Evolutionary conservation across 2,797 vertebrate genomes (phyloP), one percentile per base, ranked within the genome.

Genomic region (Oceanodroma leucorhoa): DNA sequence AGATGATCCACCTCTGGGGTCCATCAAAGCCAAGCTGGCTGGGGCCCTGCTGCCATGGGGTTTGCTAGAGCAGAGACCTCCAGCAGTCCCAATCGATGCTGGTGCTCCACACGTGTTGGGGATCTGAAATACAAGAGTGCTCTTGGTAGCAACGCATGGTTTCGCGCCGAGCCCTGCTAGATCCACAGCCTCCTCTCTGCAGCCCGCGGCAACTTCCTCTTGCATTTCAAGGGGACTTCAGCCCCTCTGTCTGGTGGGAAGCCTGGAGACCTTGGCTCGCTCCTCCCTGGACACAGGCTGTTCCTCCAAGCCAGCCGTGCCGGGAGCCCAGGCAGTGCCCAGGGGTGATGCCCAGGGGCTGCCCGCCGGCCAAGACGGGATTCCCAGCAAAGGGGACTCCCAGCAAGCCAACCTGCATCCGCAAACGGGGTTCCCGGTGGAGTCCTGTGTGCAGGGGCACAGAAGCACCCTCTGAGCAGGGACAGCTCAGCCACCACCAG

Each of bases 361-460:
- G 43, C 30, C 67, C 0, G 0, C 32, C 2, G 0, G 24, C 18
- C 54, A 36, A 32, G 62, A 23, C 2, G 17, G 58, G 34, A 80
- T 93, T 86, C 64, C 83, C 2, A 2, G 12, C 48, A 73, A 85
- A 48, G 1, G 2, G 14, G 1, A 34, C 2, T 9, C 58, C 41
- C 78, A 81, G 57, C 29, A 61, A 88, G 24, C 55, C 65, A 81
- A 43, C 19, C 81, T 87, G 57, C 41, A 57, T 19, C 48, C 2
- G 2, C 80, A 81, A 5, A 67, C 0, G 0, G 57, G 6, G 3
- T 30, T 79, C 73, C 61, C 8, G 2, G 29, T 0, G 0, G 48
- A 62, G 19, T 40, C 36, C 34, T 5, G 0, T 1, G 14, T 34
- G 38, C 16, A 34, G 45, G 23, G 69, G 78, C 23, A 23, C 57